phyloP scores from a whole-genome alignment of 2,888 invertebrate species.

The Scaptomyza flava region DNA sequence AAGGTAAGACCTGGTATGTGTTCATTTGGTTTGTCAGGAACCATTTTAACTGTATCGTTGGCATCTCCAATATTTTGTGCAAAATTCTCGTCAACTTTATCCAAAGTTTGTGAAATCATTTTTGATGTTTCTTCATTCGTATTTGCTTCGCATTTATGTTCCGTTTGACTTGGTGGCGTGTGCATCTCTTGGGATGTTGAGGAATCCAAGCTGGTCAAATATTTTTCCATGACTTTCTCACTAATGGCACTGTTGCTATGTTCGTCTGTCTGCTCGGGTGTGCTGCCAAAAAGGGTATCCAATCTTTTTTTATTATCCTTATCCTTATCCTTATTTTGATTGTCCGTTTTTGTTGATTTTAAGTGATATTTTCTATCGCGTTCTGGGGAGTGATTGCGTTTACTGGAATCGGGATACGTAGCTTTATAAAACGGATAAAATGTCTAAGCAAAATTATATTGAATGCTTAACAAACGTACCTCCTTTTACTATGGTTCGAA shows the following conservation, averaged over 20 bases:
- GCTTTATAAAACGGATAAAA: slow-evolving; percentile 19
- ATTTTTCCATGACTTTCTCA: not conserved
- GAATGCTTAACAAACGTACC: slow-evolving; percentile 31
- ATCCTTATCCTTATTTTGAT: not conserved
- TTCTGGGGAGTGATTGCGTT: slow-evolving; percentile 10
- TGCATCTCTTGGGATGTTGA: slow-evolving; percentile 6
- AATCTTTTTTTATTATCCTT: not conserved
- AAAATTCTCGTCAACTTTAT: slow-evolving; percentile 22
- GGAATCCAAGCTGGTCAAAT: slow-evolving; percentile 11
- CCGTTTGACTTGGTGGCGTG: slow-evolving; percentile 13
- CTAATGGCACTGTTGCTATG: not conserved
- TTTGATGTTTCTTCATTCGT: not conserved
- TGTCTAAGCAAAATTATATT: slow-evolving; percentile 3
- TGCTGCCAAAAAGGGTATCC: slow-evolving; percentile 14
- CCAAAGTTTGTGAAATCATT: not conserved
- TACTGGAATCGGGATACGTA: slow-evolving; percentile 24
- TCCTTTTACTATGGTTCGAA: slow-evolving; percentile 12
- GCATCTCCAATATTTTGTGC: slow-evolving; percentile 2
- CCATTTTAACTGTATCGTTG: not conserved
- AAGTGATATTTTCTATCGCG: slow-evolving; percentile 1
- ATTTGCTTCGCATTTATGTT: not conserved
- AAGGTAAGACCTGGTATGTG: not conserved
- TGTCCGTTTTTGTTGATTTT: slow-evolving; percentile 2
- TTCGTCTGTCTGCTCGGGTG: slow-evolving; percentile 4
- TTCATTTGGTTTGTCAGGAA: not conserved